phyloP scores from a whole-genome alignment of 64 coral and sea anemone species.

The Montipora cactus region DNA sequence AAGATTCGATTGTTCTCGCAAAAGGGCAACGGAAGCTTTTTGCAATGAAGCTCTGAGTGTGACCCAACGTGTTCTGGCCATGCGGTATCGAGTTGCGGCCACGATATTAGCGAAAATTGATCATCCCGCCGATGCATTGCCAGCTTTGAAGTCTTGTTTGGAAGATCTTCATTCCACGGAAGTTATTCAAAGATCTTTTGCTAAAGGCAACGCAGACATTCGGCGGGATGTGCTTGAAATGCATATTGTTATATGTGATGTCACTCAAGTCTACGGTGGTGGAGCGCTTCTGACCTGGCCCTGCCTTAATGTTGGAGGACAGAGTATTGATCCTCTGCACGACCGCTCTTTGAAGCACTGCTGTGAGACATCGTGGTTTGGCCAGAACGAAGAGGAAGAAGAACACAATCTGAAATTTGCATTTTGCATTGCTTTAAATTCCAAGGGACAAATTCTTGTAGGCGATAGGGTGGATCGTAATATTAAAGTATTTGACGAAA shows the following conservation, averaged over 20 bases:
- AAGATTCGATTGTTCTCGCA: conserved; percentile 12
- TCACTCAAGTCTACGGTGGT: not conserved
- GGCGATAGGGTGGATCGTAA: conserved; percentile 14
- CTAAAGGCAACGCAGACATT: not conserved
- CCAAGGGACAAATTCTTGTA: not conserved
- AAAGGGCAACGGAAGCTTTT: conserved; percentile 36
- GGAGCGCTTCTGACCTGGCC: conserved; percentile 18
- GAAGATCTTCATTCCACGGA: conserved; percentile 49
- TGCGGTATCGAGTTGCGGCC: conserved; percentile 50
- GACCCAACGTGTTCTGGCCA: conserved; percentile 58
- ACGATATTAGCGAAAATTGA: conserved; percentile 68
- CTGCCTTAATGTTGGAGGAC: not conserved
- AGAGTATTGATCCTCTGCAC: conserved; percentile 6
- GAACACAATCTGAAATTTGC: conserved; percentile 9
- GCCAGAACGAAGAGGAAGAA: not conserved
- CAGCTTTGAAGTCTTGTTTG: conserved; percentile 50
- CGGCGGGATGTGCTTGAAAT: conserved; percentile 15
- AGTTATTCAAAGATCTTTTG: conserved; percentile 28
- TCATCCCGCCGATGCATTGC: conserved; percentile 24
- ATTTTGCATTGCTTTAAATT: not conserved
- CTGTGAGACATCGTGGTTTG: conserved; percentile 4
- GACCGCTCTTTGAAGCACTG: not conserved
- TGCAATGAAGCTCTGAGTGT: conserved; percentile 65
- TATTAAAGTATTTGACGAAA: conserved; percentile 15
- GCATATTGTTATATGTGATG: conserved; percentile 24